Evolutionary conservation across 2,888 invertebrate species (phyloP).

Genomic region (Galerucella nymphaeae): DNA sequence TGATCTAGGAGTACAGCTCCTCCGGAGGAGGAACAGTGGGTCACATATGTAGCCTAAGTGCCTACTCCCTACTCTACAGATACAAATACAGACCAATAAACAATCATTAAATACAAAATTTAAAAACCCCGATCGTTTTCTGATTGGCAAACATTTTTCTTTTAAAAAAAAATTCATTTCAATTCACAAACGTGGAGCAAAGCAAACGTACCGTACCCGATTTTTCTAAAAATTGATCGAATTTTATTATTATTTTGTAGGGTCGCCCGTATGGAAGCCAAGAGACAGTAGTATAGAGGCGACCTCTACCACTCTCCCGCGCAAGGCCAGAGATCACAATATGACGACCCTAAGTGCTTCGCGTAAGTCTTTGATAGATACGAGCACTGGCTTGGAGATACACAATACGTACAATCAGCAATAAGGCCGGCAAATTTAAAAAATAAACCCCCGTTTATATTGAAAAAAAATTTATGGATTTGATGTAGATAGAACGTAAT

Average conservation of each 20-base stretch:
- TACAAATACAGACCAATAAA: too few species aligned
- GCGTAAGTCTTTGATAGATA: constrained; percentile 70
- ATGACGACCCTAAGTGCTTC: constrained; percentile 68
- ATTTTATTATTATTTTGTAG: constrained; percentile 68
- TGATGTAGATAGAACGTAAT: neutral
- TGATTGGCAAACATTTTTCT: too few species aligned
- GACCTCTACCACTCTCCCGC: constrained; percentile 71
- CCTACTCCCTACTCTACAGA: too few species aligned
- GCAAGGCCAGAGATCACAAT: constrained; percentile 70
- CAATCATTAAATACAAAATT: too few species aligned
- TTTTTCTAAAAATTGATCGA: constrained; percentile 48
- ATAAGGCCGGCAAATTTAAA: constrained; percentile 47
- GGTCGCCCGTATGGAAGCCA: constrained; percentile 99
- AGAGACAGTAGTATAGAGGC: constrained; percentile 81
- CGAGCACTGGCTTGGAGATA: constrained; percentile 65
- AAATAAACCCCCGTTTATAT: constrained; percentile 5
- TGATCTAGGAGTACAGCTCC: too few species aligned
- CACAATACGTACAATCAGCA: constrained; percentile 64
- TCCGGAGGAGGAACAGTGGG: too few species aligned
- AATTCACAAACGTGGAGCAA: constrained; percentile 24
- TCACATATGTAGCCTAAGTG: too few species aligned
- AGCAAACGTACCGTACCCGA: constrained; percentile 41
- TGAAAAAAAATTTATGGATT: constrained; percentile 1
- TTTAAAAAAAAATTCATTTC: too few species aligned
- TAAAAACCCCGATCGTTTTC: too few species aligned